Conservation (phyloP, 2,113 vertebrate species). For the Maccullochella peelii region DNA sequence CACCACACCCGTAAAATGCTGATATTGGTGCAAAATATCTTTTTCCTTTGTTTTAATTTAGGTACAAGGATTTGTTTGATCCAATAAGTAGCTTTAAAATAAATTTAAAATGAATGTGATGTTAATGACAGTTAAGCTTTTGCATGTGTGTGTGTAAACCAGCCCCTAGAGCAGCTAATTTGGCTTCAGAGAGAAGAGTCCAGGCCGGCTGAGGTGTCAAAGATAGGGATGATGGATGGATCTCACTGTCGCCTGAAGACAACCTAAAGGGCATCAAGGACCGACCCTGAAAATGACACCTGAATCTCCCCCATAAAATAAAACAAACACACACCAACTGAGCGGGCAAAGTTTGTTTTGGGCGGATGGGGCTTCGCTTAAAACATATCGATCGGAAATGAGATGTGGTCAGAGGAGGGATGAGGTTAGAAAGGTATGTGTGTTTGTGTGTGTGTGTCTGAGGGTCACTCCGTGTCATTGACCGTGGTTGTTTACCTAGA, state of each 20-base stretch:
- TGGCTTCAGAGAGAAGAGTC: slow-evolving; percentile 9
- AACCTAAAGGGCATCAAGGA: slow-evolving; percentile 32
- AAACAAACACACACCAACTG: slow-evolving; percentile 62
- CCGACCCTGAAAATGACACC: slow-evolving; percentile 52
- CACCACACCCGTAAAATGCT: neutral
- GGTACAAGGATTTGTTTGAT: neutral
- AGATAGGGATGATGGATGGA: slow-evolving; percentile 49
- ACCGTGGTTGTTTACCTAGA: slow-evolving; percentile 82
- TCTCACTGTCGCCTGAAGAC: slow-evolving; percentile 50
- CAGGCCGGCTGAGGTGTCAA: slow-evolving; percentile 35
- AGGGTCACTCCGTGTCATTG: slow-evolving; percentile 78
- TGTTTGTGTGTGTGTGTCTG: slow-evolving; percentile 32
- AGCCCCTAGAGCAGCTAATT: neutral
- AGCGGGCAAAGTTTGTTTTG: slow-evolving; percentile 64
- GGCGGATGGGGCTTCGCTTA: slow-evolving; percentile 57
- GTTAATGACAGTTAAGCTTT: neutral
- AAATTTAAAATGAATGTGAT: neutral
- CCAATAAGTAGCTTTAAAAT: neutral
- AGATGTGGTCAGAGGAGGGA: slow-evolving; percentile 72
- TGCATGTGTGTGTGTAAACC: neutral
- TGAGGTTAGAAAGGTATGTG: slow-evolving; percentile 40
- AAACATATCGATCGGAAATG: slow-evolving; percentile 76
- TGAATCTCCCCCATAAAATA: slow-evolving; percentile 35
- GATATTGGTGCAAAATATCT: too few species aligned
- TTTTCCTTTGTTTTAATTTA: too few species aligned